These are phyloP conservation scores for Tricholauxania praeusta DNA, from an alignment of 2,888 invertebrate species.

Conservation along the genomic window DNA sequence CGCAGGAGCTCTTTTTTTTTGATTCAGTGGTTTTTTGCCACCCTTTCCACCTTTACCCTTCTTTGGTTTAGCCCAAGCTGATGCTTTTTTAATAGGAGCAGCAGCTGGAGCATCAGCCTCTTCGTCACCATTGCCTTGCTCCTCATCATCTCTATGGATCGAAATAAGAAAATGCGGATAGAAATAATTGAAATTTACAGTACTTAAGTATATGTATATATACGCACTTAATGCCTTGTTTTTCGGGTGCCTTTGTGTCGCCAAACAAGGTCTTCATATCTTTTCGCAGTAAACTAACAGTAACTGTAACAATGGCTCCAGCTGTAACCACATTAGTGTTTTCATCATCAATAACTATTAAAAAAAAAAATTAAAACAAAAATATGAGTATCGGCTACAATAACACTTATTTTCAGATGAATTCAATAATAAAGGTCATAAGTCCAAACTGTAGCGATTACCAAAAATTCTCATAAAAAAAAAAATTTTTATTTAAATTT, in stretches of 20 bases:
- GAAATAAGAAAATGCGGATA: slow-evolving; percentile 1
- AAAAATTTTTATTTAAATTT: no score
- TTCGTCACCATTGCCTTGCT: slow-evolving; percentile 70
- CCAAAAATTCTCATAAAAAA: no score
- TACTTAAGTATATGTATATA: slow-evolving; percentile 52
- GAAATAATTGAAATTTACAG: neutral
- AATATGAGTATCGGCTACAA: neutral
- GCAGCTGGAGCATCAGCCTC: slow-evolving; percentile 65
- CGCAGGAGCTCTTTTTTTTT: slow-evolving; percentile 65
- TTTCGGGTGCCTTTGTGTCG: slow-evolving; percentile 79
- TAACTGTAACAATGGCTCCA: slow-evolving; percentile 97
- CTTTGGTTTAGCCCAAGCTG: slow-evolving; percentile 84
- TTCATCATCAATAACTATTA: slow-evolving; percentile 94
- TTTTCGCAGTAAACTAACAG: slow-evolving; percentile 85
- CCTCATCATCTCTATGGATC: slow-evolving; percentile 63
- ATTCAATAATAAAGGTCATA: neutral
- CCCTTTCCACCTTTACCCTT: slow-evolving; percentile 73
- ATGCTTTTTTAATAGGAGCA: slow-evolving; percentile 76
- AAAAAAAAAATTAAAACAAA: slow-evolving; percentile 17
- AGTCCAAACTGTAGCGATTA: no score
- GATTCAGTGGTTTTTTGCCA: slow-evolving; percentile 63
- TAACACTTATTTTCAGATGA: neutral
- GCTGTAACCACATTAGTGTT: slow-evolving; percentile 97
- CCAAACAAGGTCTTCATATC: slow-evolving; percentile 88
- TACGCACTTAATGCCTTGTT: slow-evolving; percentile 72